Conservation (phyloP, 1,140 invertebrate species). For the Drosophila obscura region DNA sequence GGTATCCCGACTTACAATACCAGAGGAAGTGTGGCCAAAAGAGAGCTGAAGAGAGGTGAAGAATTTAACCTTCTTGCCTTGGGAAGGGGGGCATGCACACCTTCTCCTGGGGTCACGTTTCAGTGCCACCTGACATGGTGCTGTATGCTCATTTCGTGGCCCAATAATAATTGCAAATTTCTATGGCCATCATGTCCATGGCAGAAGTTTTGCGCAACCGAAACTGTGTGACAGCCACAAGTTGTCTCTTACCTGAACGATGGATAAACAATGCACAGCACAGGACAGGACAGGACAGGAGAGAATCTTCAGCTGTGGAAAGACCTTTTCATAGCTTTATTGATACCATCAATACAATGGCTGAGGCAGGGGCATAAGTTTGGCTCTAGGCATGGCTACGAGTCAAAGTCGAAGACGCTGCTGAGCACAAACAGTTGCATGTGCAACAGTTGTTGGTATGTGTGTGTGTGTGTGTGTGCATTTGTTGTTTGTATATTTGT, state of each 20-base stretch:
- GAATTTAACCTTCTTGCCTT: no score
- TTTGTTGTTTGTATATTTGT: constrained; percentile 37
- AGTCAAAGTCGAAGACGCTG: constrained; percentile 25
- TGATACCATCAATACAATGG: constrained; percentile 40
- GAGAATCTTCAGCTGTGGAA: neutral
- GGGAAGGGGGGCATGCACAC: no score
- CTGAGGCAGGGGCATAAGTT: neutral
- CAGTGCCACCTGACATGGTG: constrained; percentile 20
- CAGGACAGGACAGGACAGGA: constrained; percentile 18
- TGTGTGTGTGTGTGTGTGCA: constrained; percentile 34
- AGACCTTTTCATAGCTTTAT: constrained; percentile 47
- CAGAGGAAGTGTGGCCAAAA: no score
- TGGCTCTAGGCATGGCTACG: no score
- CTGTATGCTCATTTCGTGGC: constrained; percentile 35
- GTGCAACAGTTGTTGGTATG: constrained; percentile 42
- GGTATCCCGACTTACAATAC: constrained; percentile 2
- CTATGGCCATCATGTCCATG: constrained; percentile 19
- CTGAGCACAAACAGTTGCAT: constrained; percentile 24
- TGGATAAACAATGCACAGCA: no score
- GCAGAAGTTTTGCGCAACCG: constrained; percentile 43
- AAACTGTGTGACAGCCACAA: constrained; percentile 32
- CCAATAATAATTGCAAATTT: constrained; percentile 28
- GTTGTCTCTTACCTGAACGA: constrained; percentile 17
- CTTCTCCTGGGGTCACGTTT: constrained; percentile 32
- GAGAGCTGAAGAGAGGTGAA: no score